These are phyloP conservation scores for Nematostella vectensis DNA, from an alignment of 92 coral and sea anemone genomes.

Conservation along the genomic window DNA sequence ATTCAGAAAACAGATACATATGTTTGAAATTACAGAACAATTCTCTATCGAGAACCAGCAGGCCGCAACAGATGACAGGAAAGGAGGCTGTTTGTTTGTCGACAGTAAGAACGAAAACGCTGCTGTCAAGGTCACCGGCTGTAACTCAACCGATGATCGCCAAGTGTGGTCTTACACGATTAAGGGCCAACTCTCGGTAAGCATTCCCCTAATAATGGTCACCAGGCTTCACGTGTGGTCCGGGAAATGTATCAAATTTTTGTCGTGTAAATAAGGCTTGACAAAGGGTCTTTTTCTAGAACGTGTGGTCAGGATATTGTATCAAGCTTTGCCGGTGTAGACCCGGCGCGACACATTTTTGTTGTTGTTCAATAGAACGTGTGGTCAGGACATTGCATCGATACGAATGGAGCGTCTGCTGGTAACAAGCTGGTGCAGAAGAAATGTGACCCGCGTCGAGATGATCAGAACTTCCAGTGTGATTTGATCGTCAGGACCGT, in stretches of 20 bases:
- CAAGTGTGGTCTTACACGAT: constrained; percentile 81
- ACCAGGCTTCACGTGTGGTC: background rate
- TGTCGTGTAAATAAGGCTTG: no score
- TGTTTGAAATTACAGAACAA: constrained; percentile 32
- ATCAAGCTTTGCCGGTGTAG: no score
- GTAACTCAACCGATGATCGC: constrained; percentile 73
- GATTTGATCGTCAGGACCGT: constrained; percentile 83
- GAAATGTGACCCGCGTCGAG: constrained; percentile 74
- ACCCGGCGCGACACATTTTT: no score
- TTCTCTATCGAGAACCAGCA: constrained; percentile 94
- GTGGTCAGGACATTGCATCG: constrained; percentile 69
- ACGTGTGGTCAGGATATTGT: no score
- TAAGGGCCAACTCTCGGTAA: constrained; percentile 87
- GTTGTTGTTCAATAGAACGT: constrained; percentile 63
- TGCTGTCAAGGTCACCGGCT: constrained; percentile 76
- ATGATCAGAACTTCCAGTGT: constrained; percentile 89
- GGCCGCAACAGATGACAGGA: constrained; percentile 74
- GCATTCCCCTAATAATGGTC: constrained; percentile 5
- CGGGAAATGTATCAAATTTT: no score
- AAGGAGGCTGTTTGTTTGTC: constrained; percentile 82
- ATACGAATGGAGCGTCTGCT: constrained; percentile 67
- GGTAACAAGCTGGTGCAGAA: constrained; percentile 68
- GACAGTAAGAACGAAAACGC: constrained; percentile 68
- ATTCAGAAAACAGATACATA: no score
- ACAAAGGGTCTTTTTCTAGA: no score